Evolutionary conservation across 2,888 invertebrate genomes (phyloP).

Genomic region (Hecatera dysodea): DNA sequence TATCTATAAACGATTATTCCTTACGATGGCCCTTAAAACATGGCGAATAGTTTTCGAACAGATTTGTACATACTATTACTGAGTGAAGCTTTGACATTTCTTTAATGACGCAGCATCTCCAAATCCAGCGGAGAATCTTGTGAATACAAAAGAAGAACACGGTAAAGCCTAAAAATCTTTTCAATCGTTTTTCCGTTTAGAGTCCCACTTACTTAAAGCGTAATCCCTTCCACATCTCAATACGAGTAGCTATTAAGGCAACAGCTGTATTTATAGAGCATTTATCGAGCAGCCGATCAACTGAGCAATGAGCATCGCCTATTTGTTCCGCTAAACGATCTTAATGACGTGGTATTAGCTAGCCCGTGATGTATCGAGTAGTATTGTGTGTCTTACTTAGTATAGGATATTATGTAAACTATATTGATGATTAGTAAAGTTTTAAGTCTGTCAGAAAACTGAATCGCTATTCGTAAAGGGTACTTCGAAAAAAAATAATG

Average conservation of each 20-base stretch:
- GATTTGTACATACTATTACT: too few species aligned
- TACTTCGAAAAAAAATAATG: too few species aligned
- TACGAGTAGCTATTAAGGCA: conserved; percentile 35
- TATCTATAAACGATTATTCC: neutral
- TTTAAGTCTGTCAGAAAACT: neutral
- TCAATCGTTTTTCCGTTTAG: neutral
- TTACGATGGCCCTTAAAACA: neutral
- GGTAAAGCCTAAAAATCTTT: too few species aligned
- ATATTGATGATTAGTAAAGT: neutral
- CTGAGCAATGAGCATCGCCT: conserved; percentile 35
- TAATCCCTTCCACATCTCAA: conserved; percentile 29
- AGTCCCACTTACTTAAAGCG: neutral
- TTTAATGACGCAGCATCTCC: too few species aligned
- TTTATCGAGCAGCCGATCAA: conserved; percentile 41
- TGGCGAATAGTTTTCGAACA: neutral
- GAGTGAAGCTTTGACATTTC: too few species aligned
- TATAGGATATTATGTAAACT: neutral
- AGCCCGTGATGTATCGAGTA: conserved; percentile 31
- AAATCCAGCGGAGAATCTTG: too few species aligned
- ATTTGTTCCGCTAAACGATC: conserved; percentile 51
- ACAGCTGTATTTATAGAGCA: conserved; percentile 49
- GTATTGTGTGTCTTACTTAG: conserved; percentile 25
- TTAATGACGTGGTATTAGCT: conserved; percentile 50
- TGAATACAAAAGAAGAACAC: too few species aligned
- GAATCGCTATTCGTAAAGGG: too few species aligned